These are phyloP conservation scores for Scalopus aquaticus DNA, from an alignment of 2,113 vertebrate species.

Conservation along the genomic window DNA sequence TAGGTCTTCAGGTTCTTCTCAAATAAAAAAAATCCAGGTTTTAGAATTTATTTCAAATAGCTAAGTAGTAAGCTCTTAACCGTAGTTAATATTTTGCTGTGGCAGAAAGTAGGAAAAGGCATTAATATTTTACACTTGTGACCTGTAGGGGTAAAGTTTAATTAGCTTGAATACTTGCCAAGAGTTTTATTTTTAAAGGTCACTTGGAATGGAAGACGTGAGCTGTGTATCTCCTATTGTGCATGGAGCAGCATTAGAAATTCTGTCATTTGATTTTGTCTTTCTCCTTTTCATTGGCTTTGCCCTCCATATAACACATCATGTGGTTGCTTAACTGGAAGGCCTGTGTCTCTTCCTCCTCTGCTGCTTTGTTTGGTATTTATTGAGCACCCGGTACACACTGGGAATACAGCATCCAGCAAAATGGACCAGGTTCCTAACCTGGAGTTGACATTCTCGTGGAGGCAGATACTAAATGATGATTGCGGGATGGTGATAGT, in stretches of 20 bases:
- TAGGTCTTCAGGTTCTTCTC: not conserved
- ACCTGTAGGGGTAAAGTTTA: not conserved
- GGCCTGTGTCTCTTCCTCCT: not conserved
- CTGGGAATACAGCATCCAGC: not conserved
- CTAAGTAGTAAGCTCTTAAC: constrained; percentile 64
- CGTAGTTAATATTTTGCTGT: constrained; percentile 64
- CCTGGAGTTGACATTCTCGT: not conserved
- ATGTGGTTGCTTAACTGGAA: not conserved
- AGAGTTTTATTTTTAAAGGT: not conserved
- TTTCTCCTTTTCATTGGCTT: not conserved
- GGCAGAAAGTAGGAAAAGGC: not conserved
- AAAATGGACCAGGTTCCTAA: not conserved
- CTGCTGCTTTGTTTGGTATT: not conserved
- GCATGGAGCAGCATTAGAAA: constrained; percentile 19
- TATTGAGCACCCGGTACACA: not conserved
- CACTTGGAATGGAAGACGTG: not conserved
- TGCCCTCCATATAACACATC: not conserved
- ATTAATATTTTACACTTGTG: constrained; percentile 56
- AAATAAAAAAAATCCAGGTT: not conserved
- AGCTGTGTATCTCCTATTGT: not conserved
- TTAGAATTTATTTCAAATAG: constrained; percentile 44
- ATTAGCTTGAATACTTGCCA: constrained; percentile 4
- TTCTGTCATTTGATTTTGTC: constrained; percentile 15
- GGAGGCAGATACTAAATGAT: not conserved
- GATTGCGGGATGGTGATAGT: not conserved